Evolutionary conservation across 2,797 vertebrate genomes (phyloP), one percentile per base, ranked within the genome.

Genomic region (Mionectes olivaceus): DNA sequence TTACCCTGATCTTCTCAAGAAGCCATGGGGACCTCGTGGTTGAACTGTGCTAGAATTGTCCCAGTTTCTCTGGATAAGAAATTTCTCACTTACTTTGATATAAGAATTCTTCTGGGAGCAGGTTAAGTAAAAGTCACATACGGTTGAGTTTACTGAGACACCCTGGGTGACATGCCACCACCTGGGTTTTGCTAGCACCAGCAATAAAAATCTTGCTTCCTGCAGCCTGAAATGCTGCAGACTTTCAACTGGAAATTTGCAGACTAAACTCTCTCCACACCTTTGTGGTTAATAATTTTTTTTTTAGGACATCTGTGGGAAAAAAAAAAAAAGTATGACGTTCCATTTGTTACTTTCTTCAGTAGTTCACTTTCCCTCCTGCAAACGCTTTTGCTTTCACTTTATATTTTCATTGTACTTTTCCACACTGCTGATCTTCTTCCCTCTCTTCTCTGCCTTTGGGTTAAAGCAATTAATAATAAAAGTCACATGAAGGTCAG

Each of bases 381-480:
- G 13, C 3, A 7, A 93, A 65, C 14, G 11, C 9, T 61, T 86
- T 87, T 56, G 33, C 18, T 71, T 87, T 86, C 63, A 23, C 15
- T 71, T 87, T 87, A 60, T 52, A 21, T 41, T 75, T 67, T 87
- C 3, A 0, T 43, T 49, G 23, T 56, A 57, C 4, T 85, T 32
- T 33, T 65, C 24, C 39, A 53, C 3, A 5, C 10, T 49, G 21
- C 28, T 56, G 27, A 60, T 73, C 79, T 93, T 84, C 59, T 63
- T 70, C 30, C 30, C n/a, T 76, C 83, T 52, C 28, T 83, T 86
- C 63, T 69, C 52, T 80, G 80, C 33, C 57, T 77, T 67, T 70
- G 39, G 24, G 77, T 91, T 59, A 78, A 84, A 87, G 57, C 32
- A 94, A 75, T 89, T 87, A 91, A 68, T 84, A 89, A 87, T 30